Evolutionary conservation across 1,140 invertebrate genomes (phyloP).

Genomic region (Drosophila murphyi): DNA sequence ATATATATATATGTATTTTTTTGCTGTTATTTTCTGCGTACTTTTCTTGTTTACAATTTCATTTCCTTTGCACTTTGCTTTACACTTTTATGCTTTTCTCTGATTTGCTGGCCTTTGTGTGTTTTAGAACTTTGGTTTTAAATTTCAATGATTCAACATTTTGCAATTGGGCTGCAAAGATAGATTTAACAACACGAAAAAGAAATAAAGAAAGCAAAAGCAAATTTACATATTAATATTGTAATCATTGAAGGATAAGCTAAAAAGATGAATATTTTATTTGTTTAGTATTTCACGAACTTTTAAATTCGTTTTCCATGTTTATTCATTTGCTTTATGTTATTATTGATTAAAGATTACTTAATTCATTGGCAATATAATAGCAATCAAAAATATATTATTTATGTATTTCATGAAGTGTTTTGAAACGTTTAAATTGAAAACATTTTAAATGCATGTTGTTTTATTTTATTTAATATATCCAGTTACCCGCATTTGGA

Average conservation of each 20-base stretch:
- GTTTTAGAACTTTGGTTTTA: conserved; percentile 52
- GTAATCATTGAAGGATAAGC: neutral
- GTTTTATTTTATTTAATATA: neutral
- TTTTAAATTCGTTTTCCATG: neutral
- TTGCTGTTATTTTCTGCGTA: neutral
- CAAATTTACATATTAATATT: conserved; percentile 19
- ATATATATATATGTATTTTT: conserved; percentile 3
- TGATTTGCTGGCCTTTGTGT: conserved; percentile 28
- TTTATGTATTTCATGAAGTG: too few species aligned
- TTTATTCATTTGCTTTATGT: conserved; percentile 6
- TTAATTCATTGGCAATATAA: too few species aligned
- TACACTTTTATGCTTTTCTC: conserved; percentile 35
- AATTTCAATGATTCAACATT: conserved; percentile 60
- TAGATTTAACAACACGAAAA: conserved; percentile 5
- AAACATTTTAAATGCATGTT: neutral
- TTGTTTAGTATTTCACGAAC: neutral
- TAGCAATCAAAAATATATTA: too few species aligned
- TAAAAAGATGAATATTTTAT: neutral
- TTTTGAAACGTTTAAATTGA: neutral
- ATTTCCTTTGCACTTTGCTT: conserved; percentile 45
- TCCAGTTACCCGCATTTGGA: neutral
- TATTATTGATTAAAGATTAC: neutral
- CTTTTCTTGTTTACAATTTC: conserved; percentile 46
- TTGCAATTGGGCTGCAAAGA: conserved; percentile 49
- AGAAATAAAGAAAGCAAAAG: conserved; percentile 3